phyloP scores from a whole-genome alignment of 2,113 vertebrate genomes.

The Butorides virescens region DNA sequence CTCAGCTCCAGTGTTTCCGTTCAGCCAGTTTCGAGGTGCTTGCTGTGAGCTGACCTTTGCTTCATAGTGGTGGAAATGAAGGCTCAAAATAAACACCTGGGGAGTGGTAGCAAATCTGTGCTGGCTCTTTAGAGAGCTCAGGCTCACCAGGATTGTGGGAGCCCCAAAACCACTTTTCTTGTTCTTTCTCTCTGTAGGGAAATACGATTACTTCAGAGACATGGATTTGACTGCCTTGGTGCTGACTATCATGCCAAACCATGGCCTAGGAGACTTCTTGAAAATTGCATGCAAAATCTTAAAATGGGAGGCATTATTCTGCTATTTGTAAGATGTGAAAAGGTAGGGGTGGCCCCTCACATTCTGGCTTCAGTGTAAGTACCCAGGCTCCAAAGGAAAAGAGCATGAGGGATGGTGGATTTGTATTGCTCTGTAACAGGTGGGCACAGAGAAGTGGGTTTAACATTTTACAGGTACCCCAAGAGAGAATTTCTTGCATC shows the following conservation, averaged over 20 bases:
- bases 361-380: background rate
- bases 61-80: background rate
- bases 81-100: background rate
- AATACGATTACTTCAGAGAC: background rate
- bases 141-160: background rate
- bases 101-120: background rate
- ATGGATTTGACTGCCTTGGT: background rate
- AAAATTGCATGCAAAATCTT: background rate
- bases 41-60: background rate
- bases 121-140: background rate
- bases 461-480: background rate
- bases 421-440: background rate
- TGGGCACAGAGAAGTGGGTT: background rate
- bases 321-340: background rate
- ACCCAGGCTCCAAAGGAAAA: background rate
- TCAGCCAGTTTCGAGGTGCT: background rate
- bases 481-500: background rate
- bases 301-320: background rate
- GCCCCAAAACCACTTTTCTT: background rate
- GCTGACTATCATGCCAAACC: background rate
- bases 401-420: background rate
- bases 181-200: background rate
- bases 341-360: background rate
- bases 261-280: background rate
- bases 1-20: background rate